Base-by-base conservation (phyloP, 2,797 vertebrate genomes). In the Lacerta agilis region DNA sequence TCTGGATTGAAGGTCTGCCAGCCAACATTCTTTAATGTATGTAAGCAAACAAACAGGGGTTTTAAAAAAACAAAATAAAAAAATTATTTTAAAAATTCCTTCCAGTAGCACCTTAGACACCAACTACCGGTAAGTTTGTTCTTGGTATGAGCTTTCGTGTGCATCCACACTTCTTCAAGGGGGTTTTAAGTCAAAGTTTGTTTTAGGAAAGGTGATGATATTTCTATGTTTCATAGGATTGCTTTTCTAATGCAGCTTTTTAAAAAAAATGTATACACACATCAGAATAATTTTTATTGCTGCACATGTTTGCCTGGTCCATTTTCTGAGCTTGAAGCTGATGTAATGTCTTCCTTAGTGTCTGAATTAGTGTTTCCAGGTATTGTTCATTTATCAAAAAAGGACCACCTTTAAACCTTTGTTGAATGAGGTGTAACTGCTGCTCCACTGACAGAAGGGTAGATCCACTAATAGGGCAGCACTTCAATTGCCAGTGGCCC, bases 261-360 rank as follows among this genome's bases (percentile, higher is more conserved):
- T 11, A 11, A 15, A 55, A 49, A 55, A 55, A 49, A 49, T 13
- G 49, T 4, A 55, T 55, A 4, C 58, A 1, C 64, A 8, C 36
- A 41, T 67, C 73, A 66, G 55, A 43, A 36, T 66, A 72, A 36
- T 45, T n/a, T 78, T 25, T 20, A 38, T 0, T 8, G 4, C 73
- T 83, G n/a, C 2, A 0, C 0, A 0, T n/a, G n/a, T 58, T 55
- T 71, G 25, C 58, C 85, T 33, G 55, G n/a, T 86, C 83, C 15
- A 69, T 88, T 81, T 66, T 1, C 45, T 61, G 84, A 90, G 18
- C 13, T 88, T 66, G 61, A 20, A 88, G 64, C 64, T 43, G 17
- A 84, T 72, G 38, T 55, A 69, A 9, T 15, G 72, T n/a, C 55
- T 25, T 8, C 27, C 49, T 78, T 82, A 83, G 78, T 90, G 0